Percentiles rank a stretch among this genome's conserved stretches.
Conservation (phyloP, 2,797 vertebrate genomes). For the Hippoglossus hippoglossus region DNA sequence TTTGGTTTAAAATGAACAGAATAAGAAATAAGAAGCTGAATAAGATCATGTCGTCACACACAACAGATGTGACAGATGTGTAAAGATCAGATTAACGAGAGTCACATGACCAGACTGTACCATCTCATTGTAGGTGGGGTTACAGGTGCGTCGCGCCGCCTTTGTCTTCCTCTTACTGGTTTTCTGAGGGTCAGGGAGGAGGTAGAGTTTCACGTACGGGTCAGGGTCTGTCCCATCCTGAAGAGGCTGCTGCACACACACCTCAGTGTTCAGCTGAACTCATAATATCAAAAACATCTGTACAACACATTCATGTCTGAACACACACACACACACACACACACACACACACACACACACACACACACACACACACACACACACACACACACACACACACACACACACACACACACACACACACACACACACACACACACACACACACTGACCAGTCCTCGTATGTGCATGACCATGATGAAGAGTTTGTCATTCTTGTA, state of each 20-base stretch:
- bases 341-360: background rate
- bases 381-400: too few relatives aligned
- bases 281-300: background rate
- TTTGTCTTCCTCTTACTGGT: constrained; percentile 98
- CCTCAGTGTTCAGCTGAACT: background rate
- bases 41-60: too few relatives aligned
- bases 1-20: too few relatives aligned
- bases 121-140: constrained; percentile 99
- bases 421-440: background rate
- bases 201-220: constrained; percentile 97
- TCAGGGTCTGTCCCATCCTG: constrained; percentile 96
- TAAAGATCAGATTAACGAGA: too few relatives aligned
- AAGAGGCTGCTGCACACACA: constrained; percentile 84
- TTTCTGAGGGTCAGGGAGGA: constrained; percentile 96
- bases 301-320: background rate
- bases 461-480: constrained; percentile 99
- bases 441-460: constrained; percentile 87
- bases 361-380: constrained; percentile 11
- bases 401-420: too few relatives aligned
- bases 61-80: too few relatives aligned
- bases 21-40: too few relatives aligned
- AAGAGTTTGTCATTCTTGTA: constrained; percentile 96
- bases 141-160: constrained; percentile 95
- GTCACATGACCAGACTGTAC: constrained; percentile 67
- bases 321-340: too few relatives aligned